A percentile compares a stretch with the other conserved stretches of the same genome.
Evolutionary conservation across 2,797 vertebrate genomes (phyloP).

Genomic region (Sarcophilus harrisii): DNA sequence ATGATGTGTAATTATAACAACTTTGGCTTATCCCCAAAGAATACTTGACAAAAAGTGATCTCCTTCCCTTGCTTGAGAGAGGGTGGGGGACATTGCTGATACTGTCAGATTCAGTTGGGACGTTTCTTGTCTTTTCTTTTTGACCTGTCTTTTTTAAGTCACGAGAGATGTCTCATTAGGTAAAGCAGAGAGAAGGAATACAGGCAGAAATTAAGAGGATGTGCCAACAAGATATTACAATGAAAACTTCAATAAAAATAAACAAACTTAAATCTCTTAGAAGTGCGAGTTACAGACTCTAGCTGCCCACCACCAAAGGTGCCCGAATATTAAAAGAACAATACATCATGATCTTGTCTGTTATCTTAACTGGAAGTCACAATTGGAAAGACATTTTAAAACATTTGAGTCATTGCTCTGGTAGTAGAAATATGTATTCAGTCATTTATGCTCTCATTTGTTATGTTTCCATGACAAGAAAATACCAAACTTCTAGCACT

Average conservation of each 20-base stretch:
- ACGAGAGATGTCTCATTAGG: not conserved
- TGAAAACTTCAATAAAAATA: not conserved
- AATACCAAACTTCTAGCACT: constrained; percentile 33
- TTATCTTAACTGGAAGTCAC: constrained; percentile 32
- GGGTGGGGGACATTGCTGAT: not conserved
- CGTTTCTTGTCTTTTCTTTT: not conserved
- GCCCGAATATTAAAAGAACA: not conserved
- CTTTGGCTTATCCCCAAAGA: not conserved
- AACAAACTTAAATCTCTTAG: not conserved
- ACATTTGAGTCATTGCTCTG: constrained; percentile 24
- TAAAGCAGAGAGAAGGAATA: not conserved
- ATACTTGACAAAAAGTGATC: not conserved
- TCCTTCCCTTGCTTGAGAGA: not conserved
- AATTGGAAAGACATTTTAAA: constrained; percentile 35
- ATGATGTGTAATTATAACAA: not conserved
- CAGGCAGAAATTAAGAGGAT: not conserved
- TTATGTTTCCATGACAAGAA: constrained; percentile 24
- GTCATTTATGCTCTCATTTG: constrained; percentile 43
- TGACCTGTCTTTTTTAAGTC: not conserved
- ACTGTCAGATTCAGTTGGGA: not conserved
- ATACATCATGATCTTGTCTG: not conserved
- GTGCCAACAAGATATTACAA: not conserved
- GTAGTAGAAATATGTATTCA: constrained; percentile 18
- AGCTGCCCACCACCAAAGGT: not conserved
- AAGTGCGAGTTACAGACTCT: not conserved